Conservation (phyloP, 2,888 invertebrate species). For the Spilosoma lubricipeda region DNA sequence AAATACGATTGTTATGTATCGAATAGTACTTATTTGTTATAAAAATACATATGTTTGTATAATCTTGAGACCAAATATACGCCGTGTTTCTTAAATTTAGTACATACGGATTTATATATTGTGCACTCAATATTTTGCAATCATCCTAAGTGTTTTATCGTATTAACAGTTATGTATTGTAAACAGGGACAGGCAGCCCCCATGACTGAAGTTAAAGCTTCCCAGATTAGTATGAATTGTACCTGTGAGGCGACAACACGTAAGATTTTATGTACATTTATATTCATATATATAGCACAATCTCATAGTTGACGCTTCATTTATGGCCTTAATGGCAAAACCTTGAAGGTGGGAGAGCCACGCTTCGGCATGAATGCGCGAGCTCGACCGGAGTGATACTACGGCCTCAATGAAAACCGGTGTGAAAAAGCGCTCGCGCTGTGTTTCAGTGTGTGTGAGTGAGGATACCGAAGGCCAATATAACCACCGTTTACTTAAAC, state of each 20-base stretch:
- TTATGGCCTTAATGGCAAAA: not conserved
- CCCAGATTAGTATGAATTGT: constrained; percentile 41
- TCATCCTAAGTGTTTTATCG: not conserved
- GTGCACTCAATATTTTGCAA: not conserved
- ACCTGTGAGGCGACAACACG: constrained; percentile 51
- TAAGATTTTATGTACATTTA: constrained; percentile 36
- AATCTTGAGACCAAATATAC: not conserved
- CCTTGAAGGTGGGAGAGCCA: no score
- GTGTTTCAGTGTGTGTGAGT: no score
- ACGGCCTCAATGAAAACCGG: no score
- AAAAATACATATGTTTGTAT: not conserved
- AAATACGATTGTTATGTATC: not conserved
- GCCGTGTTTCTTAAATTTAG: not conserved
- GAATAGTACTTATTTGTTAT: not conserved
- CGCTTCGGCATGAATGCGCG: no score
- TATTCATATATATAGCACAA: not conserved
- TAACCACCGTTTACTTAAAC: not conserved
- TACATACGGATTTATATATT: not conserved
- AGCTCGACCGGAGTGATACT: no score
- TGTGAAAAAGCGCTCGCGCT: no score
- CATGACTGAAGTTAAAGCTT: constrained; percentile 19
- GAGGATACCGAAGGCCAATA: no score
- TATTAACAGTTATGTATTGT: not conserved
- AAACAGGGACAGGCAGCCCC: constrained; percentile 22
- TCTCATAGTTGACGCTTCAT: not conserved